These are phyloP conservation scores for Cossypha polioptera DNA, from an alignment of 2,797 vertebrate genomes.

Conservation along the genomic window DNA sequence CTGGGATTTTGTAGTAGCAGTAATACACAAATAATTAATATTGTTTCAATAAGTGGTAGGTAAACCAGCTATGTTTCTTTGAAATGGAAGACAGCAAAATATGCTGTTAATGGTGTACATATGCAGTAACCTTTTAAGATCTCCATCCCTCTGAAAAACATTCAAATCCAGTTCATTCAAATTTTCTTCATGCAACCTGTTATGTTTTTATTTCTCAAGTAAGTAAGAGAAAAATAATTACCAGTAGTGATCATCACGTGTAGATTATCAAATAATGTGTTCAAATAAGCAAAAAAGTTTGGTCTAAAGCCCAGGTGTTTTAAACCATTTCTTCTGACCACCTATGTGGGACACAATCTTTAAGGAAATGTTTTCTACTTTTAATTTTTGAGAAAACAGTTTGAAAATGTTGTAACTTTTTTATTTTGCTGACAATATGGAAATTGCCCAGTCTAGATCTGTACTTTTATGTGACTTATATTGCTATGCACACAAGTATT, in stretches of 20 bases:
- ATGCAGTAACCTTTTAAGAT: background rate
- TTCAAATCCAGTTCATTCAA: background rate
- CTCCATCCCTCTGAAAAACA: background rate
- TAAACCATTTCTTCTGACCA: background rate
- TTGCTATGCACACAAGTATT: background rate
- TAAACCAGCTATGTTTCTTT: background rate
- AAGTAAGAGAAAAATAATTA: background rate
- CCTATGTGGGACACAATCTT: background rate
- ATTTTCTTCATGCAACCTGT: background rate
- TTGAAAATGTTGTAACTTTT: background rate
- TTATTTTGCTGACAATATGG: background rate
- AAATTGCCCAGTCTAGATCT: background rate
- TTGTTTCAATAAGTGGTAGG: background rate
- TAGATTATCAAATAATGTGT: background rate
- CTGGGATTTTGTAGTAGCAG: background rate
- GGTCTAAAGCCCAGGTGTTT: background rate
- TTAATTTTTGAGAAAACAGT: background rate
- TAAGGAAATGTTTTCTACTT: background rate
- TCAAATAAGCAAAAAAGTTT: background rate
- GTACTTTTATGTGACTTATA: background rate
- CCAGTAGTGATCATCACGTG: background rate
- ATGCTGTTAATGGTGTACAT: background rate
- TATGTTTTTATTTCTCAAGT: background rate
- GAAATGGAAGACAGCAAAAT: background rate
- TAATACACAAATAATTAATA: background rate